A percentile compares a stretch with the other conserved stretches of the same genome.
phyloP scores from a whole-genome alignment of 92 coral and sea anemone genomes.

The Metridium senile region DNA sequence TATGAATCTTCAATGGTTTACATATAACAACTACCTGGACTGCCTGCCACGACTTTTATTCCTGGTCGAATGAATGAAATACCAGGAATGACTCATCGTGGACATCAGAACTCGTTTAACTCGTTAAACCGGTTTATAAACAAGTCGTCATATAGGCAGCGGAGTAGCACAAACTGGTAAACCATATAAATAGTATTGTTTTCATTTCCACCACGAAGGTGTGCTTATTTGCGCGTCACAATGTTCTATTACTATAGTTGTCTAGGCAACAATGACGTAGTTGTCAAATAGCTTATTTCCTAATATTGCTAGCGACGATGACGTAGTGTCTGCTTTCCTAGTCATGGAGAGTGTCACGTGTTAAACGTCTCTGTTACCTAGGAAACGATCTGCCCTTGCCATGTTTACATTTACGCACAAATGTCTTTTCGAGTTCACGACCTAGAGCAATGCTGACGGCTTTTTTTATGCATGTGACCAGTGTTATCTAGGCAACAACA shows the following conservation, averaged over 20 bases:
- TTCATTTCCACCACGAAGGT: neutral
- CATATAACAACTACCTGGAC: neutral
- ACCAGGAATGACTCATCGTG: constrained; percentile 24
- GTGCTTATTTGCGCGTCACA: neutral
- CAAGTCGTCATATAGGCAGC: constrained; percentile 45
- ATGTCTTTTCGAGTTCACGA: too few species aligned
- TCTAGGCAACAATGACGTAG: neutral
- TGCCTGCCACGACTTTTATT: neutral
- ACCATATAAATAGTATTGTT: too few species aligned
- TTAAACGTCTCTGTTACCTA: too few species aligned
- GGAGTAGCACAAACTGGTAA: neutral
- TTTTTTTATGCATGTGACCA: too few species aligned
- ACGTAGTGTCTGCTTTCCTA: too few species aligned
- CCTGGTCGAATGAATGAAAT: constrained; percentile 53
- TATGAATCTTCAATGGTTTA: neutral
- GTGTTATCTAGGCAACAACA: too few species aligned
- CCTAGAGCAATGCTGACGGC: too few species aligned
- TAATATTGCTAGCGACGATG: too few species aligned
- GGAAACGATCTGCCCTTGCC: too few species aligned
- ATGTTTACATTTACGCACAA: too few species aligned
- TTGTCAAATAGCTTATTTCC: neutral
- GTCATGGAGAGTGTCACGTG: too few species aligned
- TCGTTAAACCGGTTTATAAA: constrained; percentile 44
- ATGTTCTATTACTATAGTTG: too few species aligned
- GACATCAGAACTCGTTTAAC: constrained; percentile 41